These are phyloP conservation scores for Siniperca chuatsi DNA, from an alignment of 2,113 vertebrate genomes.

Conservation along the genomic window DNA sequence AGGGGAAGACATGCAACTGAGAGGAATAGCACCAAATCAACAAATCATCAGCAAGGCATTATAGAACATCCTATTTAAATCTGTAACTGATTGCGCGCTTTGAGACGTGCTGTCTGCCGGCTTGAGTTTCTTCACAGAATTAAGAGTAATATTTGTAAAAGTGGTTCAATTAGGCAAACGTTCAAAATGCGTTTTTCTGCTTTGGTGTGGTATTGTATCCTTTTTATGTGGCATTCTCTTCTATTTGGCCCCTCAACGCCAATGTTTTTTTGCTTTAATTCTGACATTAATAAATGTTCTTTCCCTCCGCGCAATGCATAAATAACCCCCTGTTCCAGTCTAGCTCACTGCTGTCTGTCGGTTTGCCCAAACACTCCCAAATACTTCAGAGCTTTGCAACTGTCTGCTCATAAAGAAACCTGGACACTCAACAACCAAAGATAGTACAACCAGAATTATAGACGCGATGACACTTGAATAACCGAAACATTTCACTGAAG, in stretches of 20 bases:
- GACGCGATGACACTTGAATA: conserved; percentile 58
- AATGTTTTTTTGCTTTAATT: conserved; percentile 26
- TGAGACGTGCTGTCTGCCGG: conserved; percentile 17
- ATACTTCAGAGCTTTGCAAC: conserved; percentile 65
- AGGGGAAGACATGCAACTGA: conserved; percentile 67
- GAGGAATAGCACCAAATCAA: conserved; percentile 74
- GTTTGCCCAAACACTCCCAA: conserved; percentile 62
- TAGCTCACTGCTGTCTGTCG: conserved; percentile 64
- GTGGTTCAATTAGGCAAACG: conserved; percentile 44
- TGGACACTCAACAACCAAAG: conserved; percentile 45
- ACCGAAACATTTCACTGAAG: conserved; percentile 47
- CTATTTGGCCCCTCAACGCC: conserved; percentile 15
- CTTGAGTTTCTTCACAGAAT: conserved; percentile 58
- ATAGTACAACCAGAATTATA: conserved; percentile 43
- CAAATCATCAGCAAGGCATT: conserved; percentile 78
- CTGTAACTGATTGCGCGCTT: conserved; percentile 67
- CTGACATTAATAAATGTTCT: conserved; percentile 69
- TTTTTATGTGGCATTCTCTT: conserved; percentile 23
- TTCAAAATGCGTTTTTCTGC: conserved; percentile 35
- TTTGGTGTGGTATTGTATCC: conserved; percentile 15
- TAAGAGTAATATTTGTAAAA: conserved; percentile 48
- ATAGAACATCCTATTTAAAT: conserved; percentile 67
- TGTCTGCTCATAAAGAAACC: conserved; percentile 56
- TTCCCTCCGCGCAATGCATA: conserved; percentile 49
- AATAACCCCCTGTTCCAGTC: conserved; percentile 61